Evolutionary conservation across 2,888 invertebrate genomes (phyloP), one percentile per base, ranked within the genome.

Genomic region (Stramonita haemastoma): DNA sequence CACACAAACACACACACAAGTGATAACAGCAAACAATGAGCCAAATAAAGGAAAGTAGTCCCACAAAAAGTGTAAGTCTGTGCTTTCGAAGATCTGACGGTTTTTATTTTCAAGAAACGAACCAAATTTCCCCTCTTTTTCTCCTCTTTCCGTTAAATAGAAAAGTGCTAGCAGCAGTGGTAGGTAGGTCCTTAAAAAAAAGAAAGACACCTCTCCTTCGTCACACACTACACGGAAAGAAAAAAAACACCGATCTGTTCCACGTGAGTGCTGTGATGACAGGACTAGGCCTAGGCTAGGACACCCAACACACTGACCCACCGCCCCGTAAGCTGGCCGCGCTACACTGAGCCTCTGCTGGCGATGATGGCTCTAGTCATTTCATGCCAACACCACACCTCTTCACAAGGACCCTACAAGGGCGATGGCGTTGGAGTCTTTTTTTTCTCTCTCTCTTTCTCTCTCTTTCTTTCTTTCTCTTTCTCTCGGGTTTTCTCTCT

Each of bases 381-480:
- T 22, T 26, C 32, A 5, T 26, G 36, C n/a, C 81, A 5, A 36
- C 66, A 22, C 26, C 1, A 66, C 19, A 22, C 26, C 1, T 6
- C 19, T 46, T 26, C 32, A 73, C 34, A 79, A 22, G 34, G 79
- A 34, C 79, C 79, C 46, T 8, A 26, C 81, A 36, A 83, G 81
- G 81, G 46, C 81, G 81, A 36, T 46, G 46, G 6, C 13, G 6
- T 2, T 22, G 4, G 60, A 2, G 60, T 8, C 13, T 60, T 8
- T 22, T 60, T 13, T 60, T 1, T 60, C 60, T 60, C 22, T 60
- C 19, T 60, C 60, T 60, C 77, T 77, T n/a, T 77, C 77, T 77
- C 77, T 77, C 77, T 77, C n/a, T 77, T 2, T 77, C 77, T 77
- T n/a, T 77, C 17, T 77, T n/a, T 77, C 5, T 77, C 77, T 77